phyloP scores from a whole-genome alignment of 2,888 invertebrate species.

The Spatulosminthurus flaviceps region DNA sequence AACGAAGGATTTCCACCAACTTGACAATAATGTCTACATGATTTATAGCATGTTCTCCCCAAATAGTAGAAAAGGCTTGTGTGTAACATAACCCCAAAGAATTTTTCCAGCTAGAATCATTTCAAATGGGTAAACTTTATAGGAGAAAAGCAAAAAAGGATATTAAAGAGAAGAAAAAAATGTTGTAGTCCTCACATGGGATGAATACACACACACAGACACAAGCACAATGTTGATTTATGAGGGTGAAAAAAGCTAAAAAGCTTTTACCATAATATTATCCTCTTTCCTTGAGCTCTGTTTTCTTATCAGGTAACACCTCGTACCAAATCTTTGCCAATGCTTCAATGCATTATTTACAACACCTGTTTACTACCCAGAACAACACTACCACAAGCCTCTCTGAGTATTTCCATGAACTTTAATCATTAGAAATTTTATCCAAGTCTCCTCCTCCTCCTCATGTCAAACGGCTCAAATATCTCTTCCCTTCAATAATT shows the following conservation, averaged over 20 bases:
- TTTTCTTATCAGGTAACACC: background rate
- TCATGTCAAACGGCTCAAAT: too few relatives aligned
- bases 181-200: background rate
- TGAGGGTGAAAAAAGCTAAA: slow-evolving; percentile 22
- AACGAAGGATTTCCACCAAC: background rate
- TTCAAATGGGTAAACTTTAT: background rate
- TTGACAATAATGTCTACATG: background rate
- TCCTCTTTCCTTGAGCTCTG: slow-evolving; percentile 10
- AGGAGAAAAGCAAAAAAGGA: background rate
- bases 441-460: too few relatives aligned
- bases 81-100: too few relatives aligned
- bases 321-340: slow-evolving; percentile 2
- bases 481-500: too few relatives aligned
- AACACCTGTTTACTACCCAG: too few relatives aligned
- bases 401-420: too few relatives aligned
- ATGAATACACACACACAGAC: slow-evolving; percentile 2
- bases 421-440: too few relatives aligned
- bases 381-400: too few relatives aligned
- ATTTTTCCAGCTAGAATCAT: too few relatives aligned
- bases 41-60: background rate
- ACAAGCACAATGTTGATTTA: slow-evolving; percentile 40
- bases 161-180: too few relatives aligned
- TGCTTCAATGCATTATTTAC: too few relatives aligned
- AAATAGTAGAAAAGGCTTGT: background rate
- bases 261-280: slow-evolving; percentile 30